Evolutionary conservation across 2,797 vertebrate genomes (phyloP), one percentile per base, ranked within the genome.

Genomic region (Sciurus carolinensis): DNA sequence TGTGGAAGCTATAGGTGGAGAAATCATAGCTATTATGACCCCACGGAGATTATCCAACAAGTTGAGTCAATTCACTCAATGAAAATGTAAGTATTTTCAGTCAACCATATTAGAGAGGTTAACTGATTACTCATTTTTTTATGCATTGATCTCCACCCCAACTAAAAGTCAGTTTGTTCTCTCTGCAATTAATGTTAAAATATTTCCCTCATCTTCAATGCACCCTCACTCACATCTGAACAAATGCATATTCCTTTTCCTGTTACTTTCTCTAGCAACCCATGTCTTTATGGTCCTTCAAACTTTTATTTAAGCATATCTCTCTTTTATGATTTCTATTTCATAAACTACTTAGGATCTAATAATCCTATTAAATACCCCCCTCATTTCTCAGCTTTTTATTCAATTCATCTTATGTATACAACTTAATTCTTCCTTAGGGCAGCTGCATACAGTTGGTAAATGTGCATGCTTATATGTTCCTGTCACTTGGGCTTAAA

Each of bases 401-500:
- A 72, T 73, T 33, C 6, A 85, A n/a, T 91, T 86, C 7, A 72
- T 88, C 44, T 50, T 73, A 69, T 52, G 71, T 89, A 33, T 6
- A 91, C 36, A n/a, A 87, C 28, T 83, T 80, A 81, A 44, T n/a
- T 95, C 36, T 95, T 85, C 87, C 71, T 84, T 72, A 72, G 39
- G 52, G 64, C n/a, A 92, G n/a, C 52, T 85, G 67, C 36, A 72
- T 76, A 44, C 54, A 89, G 73, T 86, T 86, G 77, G 47, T 84
- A 82, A 88, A 91, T 87, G 83, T 72, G 44, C 83, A 64, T 83
- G 66, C 13, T 93, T 96, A 89, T 18, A 95, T 84, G 94, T 84
- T 93, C 52, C 80, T 93, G 82, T 96, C 86, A 79, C 57, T 94
- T 95, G 66, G 93, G 71, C 66, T 94, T 97, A 96, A 93, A 97